Evolutionary conservation across 2,888 invertebrate genomes (phyloP).

Genomic region (Drosophila formosana): DNA sequence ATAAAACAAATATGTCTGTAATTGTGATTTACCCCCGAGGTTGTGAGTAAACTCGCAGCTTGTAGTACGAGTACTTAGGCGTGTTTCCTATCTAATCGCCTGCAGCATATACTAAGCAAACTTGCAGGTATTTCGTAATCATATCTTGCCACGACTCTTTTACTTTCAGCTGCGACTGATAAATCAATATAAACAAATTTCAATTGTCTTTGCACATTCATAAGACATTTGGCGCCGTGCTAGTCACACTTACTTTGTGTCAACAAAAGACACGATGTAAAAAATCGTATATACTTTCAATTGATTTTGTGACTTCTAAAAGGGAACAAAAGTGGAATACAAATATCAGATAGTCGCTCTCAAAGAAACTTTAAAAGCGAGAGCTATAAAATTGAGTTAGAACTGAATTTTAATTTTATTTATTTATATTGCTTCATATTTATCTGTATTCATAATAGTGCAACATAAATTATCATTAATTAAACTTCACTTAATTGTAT

Average conservation of each 20-base stretch:
- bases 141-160: not conserved
- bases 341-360: too few species aligned
- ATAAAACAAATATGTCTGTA: conserved; percentile 60
- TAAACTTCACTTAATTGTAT: too few species aligned
- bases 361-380: too few species aligned
- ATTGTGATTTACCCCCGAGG: conserved; percentile 43
- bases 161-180: conserved; percentile 29
- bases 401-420: too few species aligned
- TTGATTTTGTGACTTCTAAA: too few species aligned
- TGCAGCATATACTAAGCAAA: conserved; percentile 15
- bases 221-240: conserved; percentile 38
- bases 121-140: conserved; percentile 50
- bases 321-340: too few species aligned
- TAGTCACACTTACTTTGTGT: conserved; percentile 8
- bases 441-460: too few species aligned
- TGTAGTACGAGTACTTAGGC: conserved; percentile 19
- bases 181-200: conserved; percentile 37
- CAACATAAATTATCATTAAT: too few species aligned
- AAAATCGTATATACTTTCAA: not conserved
- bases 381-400: too few species aligned
- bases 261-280: conserved; percentile 11
- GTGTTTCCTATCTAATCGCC: conserved; percentile 62
- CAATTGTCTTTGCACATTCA: not conserved
- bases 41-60: conserved; percentile 3
- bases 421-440: too few species aligned